Base-by-base conservation (phyloP, 2,113 vertebrate species). In the Nannobrachium achirus region DNA sequence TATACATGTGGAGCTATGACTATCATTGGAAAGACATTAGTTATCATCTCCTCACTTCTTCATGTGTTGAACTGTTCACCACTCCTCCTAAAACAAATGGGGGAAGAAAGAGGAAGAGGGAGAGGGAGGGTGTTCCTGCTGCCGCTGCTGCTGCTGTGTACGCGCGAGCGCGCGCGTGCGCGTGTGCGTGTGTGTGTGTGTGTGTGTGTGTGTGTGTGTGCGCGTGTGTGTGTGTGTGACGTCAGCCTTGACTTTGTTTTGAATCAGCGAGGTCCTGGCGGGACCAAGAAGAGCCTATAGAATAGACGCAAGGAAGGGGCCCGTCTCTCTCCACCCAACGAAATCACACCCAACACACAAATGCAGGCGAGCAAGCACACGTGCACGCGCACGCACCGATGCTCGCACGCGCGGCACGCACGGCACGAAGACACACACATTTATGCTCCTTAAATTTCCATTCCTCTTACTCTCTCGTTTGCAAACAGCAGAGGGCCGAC, bases 231-330 rank as follows among this genome's bases (percentile, higher is more conserved):
- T 44, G 53, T 8, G 51, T 9, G 66, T 88, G 80, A 83, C 50
- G 76, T 86, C 85, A 90, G 56, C 55, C 45, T 50, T 16, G 1
- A 84, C 71, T 84, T 86, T 84, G 69, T 79, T 82, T 74, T 86
- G 75, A 80, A 83, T 86, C 50, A 49, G 51, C 20, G 50, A 76
- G 66, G 75, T 78, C 66, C 46, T 52, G 68, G 86, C 38, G 85
- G 82, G 78, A 39, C 63, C 69, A 56, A n/a, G 10, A 13, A 44
- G 57, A 79, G 67, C 83, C 87, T 63, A 90, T 84, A 41, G 64
- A 45, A 19, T 41, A 1, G 38, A 72, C 15, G 80, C 33, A 40
- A 56, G 74, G 42, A 63, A 77, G 82, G 83, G 80, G 75, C 81
- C 78, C 69, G 85, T 86, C 83, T 80, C 63, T 20, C 20, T 40